These are phyloP conservation scores for Yponomeuta evonymella DNA, from an alignment of 2,888 invertebrate genomes.

Conservation along the genomic window DNA sequence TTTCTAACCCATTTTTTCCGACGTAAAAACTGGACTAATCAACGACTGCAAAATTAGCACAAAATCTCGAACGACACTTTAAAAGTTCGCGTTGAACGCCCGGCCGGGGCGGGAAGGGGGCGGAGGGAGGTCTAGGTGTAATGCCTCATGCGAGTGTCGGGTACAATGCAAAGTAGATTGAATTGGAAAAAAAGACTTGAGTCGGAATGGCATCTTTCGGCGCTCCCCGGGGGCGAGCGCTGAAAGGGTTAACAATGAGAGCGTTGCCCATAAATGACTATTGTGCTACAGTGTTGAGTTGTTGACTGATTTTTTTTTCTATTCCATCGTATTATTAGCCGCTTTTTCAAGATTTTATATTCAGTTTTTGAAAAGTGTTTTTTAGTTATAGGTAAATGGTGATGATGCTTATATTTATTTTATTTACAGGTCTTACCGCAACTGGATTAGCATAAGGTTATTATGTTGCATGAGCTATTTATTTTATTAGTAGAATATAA, in stretches of 20 bases:
- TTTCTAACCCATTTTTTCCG: no score
- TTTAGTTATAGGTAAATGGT: no score
- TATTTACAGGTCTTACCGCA: no score
- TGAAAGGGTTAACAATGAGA: constrained; percentile 64
- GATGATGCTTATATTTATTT: no score
- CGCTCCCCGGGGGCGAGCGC: constrained; percentile 54
- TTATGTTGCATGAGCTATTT: no score
- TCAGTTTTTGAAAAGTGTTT: no score
- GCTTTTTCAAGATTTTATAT: background rate
- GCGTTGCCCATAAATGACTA: constrained; percentile 46
- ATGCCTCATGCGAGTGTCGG: constrained; percentile 71
- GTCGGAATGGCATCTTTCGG: constrained; percentile 60
- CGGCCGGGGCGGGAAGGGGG: constrained; percentile 25
- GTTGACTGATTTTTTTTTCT: constrained; percentile 16
- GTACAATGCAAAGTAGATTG: constrained; percentile 76
- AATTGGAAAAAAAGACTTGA: constrained; percentile 73
- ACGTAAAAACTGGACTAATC: no score
- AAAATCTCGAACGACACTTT: no score
- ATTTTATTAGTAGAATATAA: no score
- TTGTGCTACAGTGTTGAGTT: constrained; percentile 32
- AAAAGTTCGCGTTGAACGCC: no score
- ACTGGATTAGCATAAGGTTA: no score
- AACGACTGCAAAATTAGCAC: no score
- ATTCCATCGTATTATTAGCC: background rate
- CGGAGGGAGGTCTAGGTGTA: constrained; percentile 59